Evolutionary conservation across 1,140 invertebrate species (phyloP).

Genomic region (Dendrolimus punctatus): DNA sequence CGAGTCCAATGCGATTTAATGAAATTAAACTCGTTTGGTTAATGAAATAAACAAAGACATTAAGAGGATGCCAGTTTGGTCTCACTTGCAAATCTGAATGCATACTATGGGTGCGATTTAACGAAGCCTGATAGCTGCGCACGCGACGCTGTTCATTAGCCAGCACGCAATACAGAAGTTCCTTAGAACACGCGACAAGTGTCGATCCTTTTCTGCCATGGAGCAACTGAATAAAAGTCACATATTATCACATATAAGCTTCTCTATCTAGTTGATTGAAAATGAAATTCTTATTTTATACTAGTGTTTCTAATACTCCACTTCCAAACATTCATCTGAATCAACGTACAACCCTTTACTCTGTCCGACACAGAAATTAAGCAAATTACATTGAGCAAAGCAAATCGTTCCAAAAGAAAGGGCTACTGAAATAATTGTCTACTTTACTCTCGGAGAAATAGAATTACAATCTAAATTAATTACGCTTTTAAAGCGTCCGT

Average conservation of each 20-base stretch:
- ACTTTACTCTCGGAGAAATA: slow-evolving; percentile 69
- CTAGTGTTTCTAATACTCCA: background rate
- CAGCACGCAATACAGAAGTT: slow-evolving; percentile 38
- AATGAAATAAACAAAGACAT: slow-evolving; percentile 43
- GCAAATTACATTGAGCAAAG: slow-evolving; percentile 64
- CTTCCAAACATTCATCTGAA: slow-evolving; percentile 30
- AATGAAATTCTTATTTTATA: too few relatives aligned
- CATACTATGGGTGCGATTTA: slow-evolving; percentile 47
- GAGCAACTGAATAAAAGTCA: too few relatives aligned
- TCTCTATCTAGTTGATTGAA: too few relatives aligned
- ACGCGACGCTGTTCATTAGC: slow-evolving; percentile 64
- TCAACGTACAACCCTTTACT: slow-evolving; percentile 42
- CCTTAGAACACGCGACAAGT: too few relatives aligned
- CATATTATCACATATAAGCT: too few relatives aligned
- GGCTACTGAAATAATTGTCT: slow-evolving; percentile 71
- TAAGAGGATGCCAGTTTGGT: slow-evolving; percentile 26
- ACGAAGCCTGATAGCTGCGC: slow-evolving; percentile 52
- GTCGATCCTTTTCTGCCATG: too few relatives aligned
- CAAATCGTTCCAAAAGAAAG: slow-evolving; percentile 67
- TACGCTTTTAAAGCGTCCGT: slow-evolving; percentile 72
- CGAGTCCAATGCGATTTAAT: too few relatives aligned
- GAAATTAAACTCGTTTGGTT: background rate
- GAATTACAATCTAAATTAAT: slow-evolving; percentile 73
- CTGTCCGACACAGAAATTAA: slow-evolving; percentile 61
- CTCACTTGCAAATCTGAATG: slow-evolving; percentile 4